These are phyloP conservation scores for Tyto alba DNA, from an alignment of 2,113 vertebrate genomes.

Conservation along the genomic window DNA sequence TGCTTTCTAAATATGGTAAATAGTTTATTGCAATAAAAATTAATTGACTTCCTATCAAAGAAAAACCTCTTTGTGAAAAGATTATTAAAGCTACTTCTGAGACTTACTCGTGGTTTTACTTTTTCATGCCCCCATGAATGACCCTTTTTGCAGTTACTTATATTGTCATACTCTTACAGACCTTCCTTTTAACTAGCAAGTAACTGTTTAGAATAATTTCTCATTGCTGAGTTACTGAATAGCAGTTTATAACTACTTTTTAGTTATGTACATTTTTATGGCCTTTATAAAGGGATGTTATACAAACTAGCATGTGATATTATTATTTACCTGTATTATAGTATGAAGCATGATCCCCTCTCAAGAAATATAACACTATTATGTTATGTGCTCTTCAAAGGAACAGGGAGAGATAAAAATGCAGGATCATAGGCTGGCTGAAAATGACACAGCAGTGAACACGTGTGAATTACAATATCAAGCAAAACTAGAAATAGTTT, in stretches of 20 bases:
- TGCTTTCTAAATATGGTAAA: not conserved
- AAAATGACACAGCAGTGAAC: not conserved
- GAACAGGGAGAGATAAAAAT: not conserved
- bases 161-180: not conserved
- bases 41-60: not conserved
- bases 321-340: not conserved
- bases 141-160: not conserved
- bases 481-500: not conserved
- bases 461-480: no score
- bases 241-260: not conserved
- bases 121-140: not conserved
- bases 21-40: not conserved
- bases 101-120: not conserved
- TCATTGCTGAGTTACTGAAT: not conserved
- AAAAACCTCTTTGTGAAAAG: not conserved
- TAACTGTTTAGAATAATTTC: not conserved
- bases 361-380: not conserved
- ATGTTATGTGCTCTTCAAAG: fast-evolving
- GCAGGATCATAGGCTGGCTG: not conserved
- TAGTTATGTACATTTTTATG: not conserved
- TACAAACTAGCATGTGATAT: not conserved
- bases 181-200: not conserved
- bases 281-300: not conserved
- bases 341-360: not conserved
- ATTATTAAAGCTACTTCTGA: not conserved